Base-by-base conservation (phyloP, 2,113 vertebrate genomes). In the Lucifuga dentata region DNA sequence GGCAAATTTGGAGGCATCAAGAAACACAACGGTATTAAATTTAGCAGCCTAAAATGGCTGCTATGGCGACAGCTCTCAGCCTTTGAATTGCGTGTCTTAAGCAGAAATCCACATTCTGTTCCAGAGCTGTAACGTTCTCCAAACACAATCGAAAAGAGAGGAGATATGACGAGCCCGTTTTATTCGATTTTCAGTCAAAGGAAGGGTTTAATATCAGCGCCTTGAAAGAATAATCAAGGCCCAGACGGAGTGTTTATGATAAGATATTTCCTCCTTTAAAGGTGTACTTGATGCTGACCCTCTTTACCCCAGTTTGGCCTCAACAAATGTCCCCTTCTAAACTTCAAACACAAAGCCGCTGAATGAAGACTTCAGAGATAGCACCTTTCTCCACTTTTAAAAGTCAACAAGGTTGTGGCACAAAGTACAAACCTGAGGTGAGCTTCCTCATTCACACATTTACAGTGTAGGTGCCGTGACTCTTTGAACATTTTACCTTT, bases 211-310 rank as follows among this genome's bases (percentile, higher is more conserved):
- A 17, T 66, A 70, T 73, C 62, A 64, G 13, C 1, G 24, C 24
- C 73, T 52, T 8, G 0, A 17, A 49, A 74, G 67, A 83, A 60
- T 60, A 73, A 74, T 78, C 49, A 73, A 53, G 70, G 60, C 52
- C 41, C 78, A 86, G 79, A 78, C 39, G 76, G 85, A 68, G 49
- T 38, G 68, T 85, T 85, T 86, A 80, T 72, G 83, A 86, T 84
- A 76, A 87, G 84, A 65, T 21, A 35, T 17, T 8, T 67, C 12
- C 0, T 36, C 41, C 43, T 76, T 71, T 81, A n/a, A 39, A 73
- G 49, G 61, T 53, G 48, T 17, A 35, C 61, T 84, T 49, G 73
- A 60, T 26, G 40, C 48, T 33, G 68, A 69, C 69, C 60, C 24
- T 39, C 39, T 58, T 38, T 58, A 44, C 20, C 38, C 43, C 68